Conservation (phyloP, 2,113 vertebrate species). For the Poeciliopsis occidentalis region DNA sequence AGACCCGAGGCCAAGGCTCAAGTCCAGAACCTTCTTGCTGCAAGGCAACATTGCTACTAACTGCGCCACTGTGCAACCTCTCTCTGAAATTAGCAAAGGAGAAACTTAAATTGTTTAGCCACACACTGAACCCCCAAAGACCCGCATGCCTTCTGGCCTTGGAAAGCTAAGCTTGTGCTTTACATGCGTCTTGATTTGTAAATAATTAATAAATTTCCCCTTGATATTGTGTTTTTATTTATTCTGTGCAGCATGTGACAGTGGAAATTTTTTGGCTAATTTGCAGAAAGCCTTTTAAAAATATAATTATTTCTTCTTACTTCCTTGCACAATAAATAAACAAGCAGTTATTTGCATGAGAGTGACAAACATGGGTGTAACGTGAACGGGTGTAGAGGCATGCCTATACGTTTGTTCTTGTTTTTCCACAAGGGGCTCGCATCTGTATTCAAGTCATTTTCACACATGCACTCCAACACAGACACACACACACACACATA, state of each 20-base stretch:
- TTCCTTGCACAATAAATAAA: constrained; percentile 48
- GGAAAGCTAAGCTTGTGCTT: constrained; percentile 1
- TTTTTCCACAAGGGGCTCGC: constrained; percentile 60
- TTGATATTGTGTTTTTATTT: constrained; percentile 36
- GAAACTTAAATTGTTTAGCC: neutral
- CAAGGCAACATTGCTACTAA: too few relatives aligned
- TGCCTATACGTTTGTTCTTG: constrained; percentile 51
- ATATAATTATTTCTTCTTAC: constrained; percentile 13
- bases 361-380: constrained; percentile 8
- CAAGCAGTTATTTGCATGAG: constrained; percentile 48
- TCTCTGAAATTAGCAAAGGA: neutral
- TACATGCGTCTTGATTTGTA: constrained; percentile 46
- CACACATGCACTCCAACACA: neutral
- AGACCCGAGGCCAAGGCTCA: too few relatives aligned
- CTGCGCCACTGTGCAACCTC: too few relatives aligned
- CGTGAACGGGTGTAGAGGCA: neutral
- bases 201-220: constrained; percentile 9
- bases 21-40: too few relatives aligned
- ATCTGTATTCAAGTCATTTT: constrained; percentile 59
- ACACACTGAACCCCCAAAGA: neutral
- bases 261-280: constrained; percentile 27
- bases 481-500: constrained; percentile 23
- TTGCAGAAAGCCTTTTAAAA: constrained; percentile 51
- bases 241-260: constrained; percentile 27
- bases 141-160: constrained; percentile 13